These are phyloP conservation scores for Vicugna pacos DNA, from an alignment of 2,113 vertebrate genomes.

Conservation along the genomic window DNA sequence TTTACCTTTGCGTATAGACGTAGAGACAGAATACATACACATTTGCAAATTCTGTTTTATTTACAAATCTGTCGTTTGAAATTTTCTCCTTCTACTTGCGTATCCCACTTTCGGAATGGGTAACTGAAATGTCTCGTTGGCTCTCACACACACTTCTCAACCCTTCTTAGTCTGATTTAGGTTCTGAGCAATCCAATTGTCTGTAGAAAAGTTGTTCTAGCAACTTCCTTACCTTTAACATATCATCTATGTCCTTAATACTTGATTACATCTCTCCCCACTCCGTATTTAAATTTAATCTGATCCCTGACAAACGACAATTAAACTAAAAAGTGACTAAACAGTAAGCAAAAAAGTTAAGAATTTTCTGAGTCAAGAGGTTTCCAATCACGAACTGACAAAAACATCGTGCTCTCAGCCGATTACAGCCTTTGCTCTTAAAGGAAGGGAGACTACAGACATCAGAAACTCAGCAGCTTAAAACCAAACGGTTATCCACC, in stretches of 20 bases:
- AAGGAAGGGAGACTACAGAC: conserved; percentile 50
- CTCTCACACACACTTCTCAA: neutral
- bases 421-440: conserved; percentile 5
- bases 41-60: neutral
- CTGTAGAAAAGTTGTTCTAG: neutral
- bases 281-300: conserved; percentile 31
- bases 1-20: neutral
- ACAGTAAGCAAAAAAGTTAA: neutral
- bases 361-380: neutral
- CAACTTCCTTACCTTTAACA: conserved; percentile 19
- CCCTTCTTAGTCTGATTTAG: neutral
- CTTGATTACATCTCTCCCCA: neutral
- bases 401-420: neutral
- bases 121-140: neutral
- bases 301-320: conserved; percentile 42
- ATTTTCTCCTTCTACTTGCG: neutral
- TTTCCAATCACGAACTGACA: neutral
- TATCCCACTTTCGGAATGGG: neutral
- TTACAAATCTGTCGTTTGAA: neutral
- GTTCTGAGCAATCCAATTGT: neutral
- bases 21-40: neutral
- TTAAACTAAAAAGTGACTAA: neutral
- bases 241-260: conserved; percentile 13
- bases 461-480: conserved; percentile 64
- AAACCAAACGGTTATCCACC: conserved; percentile 74